Percentiles rank a stretch among this genome's conserved stretches.
Evolutionary conservation across 2,888 invertebrate species (phyloP).

Genomic region (Drosophila kokeensis): DNA sequence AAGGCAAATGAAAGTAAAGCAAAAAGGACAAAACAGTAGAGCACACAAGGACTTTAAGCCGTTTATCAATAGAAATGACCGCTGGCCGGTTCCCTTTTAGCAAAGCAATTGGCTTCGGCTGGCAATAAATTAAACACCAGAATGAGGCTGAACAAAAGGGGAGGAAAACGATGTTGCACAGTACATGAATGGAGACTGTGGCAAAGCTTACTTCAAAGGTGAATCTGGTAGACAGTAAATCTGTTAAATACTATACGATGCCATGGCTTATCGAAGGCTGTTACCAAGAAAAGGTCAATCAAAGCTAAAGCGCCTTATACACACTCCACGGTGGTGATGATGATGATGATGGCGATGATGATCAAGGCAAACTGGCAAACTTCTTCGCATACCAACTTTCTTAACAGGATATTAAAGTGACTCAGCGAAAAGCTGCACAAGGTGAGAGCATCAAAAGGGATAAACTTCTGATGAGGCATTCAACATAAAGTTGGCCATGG

Average conservation of each 20-base stretch:
- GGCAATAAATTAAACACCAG: constrained; percentile 54
- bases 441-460: constrained; percentile 1
- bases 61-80: constrained; percentile 54
- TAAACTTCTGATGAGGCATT: constrained; percentile 11
- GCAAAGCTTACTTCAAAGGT: constrained; percentile 60
- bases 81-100: constrained; percentile 16
- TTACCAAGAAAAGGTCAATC: constrained; percentile 21
- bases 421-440: constrained; percentile 20
- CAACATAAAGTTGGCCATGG: constrained; percentile 1
- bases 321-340: constrained; percentile 12
- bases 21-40: constrained; percentile 1
- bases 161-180: neutral
- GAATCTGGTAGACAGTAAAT: constrained; percentile 20
- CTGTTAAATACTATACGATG: constrained; percentile 27
- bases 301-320: constrained; percentile 25
- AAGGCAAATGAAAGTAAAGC: constrained; percentile 31
- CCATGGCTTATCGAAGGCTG: constrained; percentile 20
- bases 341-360: constrained; percentile 22
- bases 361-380: constrained; percentile 49
- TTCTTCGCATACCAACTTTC: constrained; percentile 45
- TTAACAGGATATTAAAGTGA: constrained; percentile 38
- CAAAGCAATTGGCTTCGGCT: constrained; percentile 39
- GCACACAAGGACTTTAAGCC: constrained; percentile 15
- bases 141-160: neutral
- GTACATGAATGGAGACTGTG: constrained; percentile 9